Evolutionary conservation across 2,113 vertebrate species (phyloP).

Genomic region (Hemibagrus wyckioides): DNA sequence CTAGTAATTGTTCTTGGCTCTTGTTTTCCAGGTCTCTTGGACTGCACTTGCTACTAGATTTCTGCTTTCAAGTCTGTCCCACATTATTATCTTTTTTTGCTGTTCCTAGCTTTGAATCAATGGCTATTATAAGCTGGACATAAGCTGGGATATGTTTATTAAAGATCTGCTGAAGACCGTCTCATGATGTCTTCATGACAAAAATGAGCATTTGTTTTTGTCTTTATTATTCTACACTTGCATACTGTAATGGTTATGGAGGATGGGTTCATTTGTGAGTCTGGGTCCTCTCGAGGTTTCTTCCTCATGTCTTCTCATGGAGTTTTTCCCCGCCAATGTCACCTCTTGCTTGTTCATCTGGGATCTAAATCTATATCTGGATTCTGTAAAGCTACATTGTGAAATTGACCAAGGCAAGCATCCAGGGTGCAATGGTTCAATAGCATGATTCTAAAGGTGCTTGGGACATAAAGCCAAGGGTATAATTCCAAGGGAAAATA

Average conservation of each 20-base stretch:
- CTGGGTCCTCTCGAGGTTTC: not conserved
- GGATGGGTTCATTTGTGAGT: not conserved
- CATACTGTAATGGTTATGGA: not conserved
- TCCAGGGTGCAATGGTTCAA: not conserved
- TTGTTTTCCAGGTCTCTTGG: not conserved
- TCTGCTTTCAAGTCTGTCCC: not conserved
- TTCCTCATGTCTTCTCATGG: not conserved
- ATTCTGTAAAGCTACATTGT: not conserved
- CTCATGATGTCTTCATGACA: not conserved
- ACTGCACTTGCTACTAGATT: not conserved
- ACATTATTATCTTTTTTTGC: not conserved
- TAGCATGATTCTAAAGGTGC: not conserved
- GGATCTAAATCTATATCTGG: not conserved
- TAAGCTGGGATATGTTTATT: too few species aligned
- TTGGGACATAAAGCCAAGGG: not conserved
- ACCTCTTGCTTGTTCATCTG: not conserved
- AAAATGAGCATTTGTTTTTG: not conserved
- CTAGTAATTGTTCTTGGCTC: not conserved
- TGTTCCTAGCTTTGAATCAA: not conserved
- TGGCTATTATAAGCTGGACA: not conserved
- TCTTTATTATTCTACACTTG: too few species aligned
- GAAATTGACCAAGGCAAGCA: not conserved
- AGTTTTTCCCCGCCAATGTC: not conserved
- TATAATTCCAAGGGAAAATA: not conserved
- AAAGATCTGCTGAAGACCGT: not conserved